A percentile compares a stretch with the other conserved stretches of the same genome.
Evolutionary conservation across 2,797 vertebrate species (phyloP).

Genomic region (Mionectes olivaceus): DNA sequence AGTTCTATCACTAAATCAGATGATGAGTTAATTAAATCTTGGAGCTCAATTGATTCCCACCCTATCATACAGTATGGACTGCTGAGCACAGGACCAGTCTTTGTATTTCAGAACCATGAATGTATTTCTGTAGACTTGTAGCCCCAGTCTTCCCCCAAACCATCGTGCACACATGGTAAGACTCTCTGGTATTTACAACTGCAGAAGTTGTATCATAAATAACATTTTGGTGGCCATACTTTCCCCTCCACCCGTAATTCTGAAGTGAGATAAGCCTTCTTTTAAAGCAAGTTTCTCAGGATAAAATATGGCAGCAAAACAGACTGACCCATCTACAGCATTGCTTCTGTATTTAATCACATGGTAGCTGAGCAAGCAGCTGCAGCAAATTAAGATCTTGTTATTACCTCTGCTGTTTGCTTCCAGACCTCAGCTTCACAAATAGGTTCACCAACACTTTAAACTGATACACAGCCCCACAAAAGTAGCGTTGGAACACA

Average conservation of each 20-base stretch:
- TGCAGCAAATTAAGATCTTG: not conserved
- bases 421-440: not conserved
- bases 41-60: not conserved
- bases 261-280: not conserved
- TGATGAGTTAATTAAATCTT: slow-evolving; percentile 1
- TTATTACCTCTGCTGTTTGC: not conserved
- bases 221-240: not conserved
- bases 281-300: not conserved
- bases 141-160: not conserved
- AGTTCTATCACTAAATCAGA: not conserved
- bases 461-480: not conserved
- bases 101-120: not conserved
- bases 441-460: not conserved
- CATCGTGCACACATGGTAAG: not conserved
- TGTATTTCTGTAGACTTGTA: not conserved
- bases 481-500: not conserved
- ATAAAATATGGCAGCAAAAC: not conserved
- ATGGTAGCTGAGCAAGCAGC: not conserved
- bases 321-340: not conserved
- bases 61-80: not conserved
- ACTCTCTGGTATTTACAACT: not conserved
- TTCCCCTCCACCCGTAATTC: not conserved
- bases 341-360: not conserved
- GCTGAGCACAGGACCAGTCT: not conserved
- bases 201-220: not conserved